Evolutionary conservation across 2,888 invertebrate genomes (phyloP).

Genomic region (Dermolepida albohirtum): DNA sequence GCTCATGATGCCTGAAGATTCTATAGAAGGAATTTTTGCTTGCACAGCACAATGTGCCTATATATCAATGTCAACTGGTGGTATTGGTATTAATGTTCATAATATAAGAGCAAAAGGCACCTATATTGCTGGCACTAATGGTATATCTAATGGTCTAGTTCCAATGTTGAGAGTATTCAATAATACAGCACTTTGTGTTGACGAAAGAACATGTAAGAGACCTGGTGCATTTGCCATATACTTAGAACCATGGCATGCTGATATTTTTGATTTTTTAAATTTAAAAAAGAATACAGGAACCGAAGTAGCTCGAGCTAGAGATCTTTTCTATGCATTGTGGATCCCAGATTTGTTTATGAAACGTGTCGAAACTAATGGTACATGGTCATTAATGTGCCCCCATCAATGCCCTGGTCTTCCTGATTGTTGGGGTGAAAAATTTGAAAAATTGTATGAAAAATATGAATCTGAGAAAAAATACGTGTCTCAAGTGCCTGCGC

Average conservation of each 20-base stretch:
- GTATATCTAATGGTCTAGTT: constrained; percentile 93
- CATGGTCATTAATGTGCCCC: constrained; percentile 98
- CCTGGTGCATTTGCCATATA: constrained; percentile 99
- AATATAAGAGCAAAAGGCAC: constrained; percentile 93
- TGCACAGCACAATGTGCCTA: constrained; percentile 93
- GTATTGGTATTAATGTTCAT: constrained; percentile 96
- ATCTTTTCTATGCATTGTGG: constrained; percentile 97
- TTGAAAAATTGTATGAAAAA: constrained; percentile 86
- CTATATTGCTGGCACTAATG: constrained; percentile 94
- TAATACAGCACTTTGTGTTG: constrained; percentile 95
- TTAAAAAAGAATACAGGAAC: constrained; percentile 95
- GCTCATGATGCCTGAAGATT: constrained; percentile 93
- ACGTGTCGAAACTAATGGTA: constrained; percentile 83
- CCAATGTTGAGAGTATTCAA: constrained; percentile 97
- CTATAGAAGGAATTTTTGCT: constrained; percentile 94
- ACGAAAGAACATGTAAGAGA: constrained; percentile 97
- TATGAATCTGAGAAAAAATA: constrained; percentile 87
- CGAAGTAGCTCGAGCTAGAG: constrained; percentile 93
- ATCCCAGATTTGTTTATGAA: constrained; percentile 99
- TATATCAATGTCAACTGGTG: constrained; percentile 97
- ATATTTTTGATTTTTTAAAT: constrained; percentile 95
- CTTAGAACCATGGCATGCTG: constrained; percentile 99
- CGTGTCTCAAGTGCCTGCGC: constrained; percentile 78
- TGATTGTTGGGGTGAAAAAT: constrained; percentile 96
- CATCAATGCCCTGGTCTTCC: constrained; percentile 89